Conservation (phyloP, 2,113 vertebrate genomes). For the Athene cunicularia region DNA sequence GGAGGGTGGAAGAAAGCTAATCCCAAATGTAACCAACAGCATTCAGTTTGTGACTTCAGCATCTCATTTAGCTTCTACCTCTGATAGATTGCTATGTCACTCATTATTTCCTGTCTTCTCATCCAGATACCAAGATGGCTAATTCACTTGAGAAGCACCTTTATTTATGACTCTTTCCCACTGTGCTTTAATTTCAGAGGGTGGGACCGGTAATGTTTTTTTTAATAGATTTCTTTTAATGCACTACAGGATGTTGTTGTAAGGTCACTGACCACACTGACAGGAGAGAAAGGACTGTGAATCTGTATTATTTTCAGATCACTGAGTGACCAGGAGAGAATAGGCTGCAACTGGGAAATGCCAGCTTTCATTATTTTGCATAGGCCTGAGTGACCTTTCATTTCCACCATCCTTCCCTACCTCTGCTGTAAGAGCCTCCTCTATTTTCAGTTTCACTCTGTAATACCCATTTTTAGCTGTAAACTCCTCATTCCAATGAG, state of each 20-base stretch:
- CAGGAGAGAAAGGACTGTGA: background rate
- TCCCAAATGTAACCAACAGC: background rate
- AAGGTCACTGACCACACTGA: constrained; percentile 22
- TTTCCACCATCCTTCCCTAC: background rate
- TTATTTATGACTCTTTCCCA: constrained; percentile 10
- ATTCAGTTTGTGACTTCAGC: background rate
- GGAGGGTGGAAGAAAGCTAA: background rate
- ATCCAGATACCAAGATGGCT: background rate
- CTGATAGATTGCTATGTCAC: background rate
- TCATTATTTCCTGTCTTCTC: background rate
- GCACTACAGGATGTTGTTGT: background rate
- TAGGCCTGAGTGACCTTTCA: background rate
- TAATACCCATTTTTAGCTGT: background rate
- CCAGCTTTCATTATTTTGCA: background rate
- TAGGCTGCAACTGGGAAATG: background rate
- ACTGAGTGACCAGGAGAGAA: background rate
- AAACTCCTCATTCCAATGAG: background rate
- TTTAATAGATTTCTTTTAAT: constrained; percentile 49
- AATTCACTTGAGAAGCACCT: constrained; percentile 21
- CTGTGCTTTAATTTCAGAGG: constrained; percentile 20
- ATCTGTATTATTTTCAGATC: constrained; percentile 47
- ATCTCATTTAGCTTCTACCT: background rate
- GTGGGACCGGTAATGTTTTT: background rate
- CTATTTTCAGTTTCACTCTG: background rate
- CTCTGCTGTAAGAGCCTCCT: background rate